These are phyloP conservation scores for Tarsius wallacei DNA, from an alignment of 2,797 vertebrate genomes.

Conservation along the genomic window DNA sequence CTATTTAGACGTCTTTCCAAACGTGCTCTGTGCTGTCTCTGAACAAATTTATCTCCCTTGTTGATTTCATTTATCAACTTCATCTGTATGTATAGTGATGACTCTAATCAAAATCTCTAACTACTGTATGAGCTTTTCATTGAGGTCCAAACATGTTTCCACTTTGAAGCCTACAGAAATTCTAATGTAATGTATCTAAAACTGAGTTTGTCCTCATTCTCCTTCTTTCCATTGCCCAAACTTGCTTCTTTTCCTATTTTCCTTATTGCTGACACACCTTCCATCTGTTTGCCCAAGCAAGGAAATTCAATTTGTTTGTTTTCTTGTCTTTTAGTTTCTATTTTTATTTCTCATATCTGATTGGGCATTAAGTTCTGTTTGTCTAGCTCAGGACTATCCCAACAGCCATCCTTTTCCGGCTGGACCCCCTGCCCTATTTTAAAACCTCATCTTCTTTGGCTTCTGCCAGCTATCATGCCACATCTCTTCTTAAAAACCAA, in stretches of 20 bases:
- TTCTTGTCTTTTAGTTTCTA: background rate
- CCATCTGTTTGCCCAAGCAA: background rate
- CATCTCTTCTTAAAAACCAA: conserved; percentile 23
- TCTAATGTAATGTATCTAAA: background rate
- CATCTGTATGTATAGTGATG: background rate
- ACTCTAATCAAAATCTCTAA: conserved; percentile 52
- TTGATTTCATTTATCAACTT: conserved; percentile 52
- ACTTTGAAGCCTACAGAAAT: conserved; percentile 44
- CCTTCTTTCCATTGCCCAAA: background rate
- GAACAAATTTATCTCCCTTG: background rate
- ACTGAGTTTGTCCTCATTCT: background rate
- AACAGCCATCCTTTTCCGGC: background rate
- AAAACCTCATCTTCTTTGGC: background rate
- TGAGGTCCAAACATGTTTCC: conserved; percentile 1
- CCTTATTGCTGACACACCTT: background rate
- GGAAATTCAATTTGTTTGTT: background rate
- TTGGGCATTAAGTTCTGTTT: background rate
- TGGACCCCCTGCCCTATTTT: background rate
- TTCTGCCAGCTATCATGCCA: background rate
- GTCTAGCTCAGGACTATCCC: conserved; percentile 27
- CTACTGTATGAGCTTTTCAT: background rate
- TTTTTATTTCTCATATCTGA: conserved; percentile 1
- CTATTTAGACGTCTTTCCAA: background rate
- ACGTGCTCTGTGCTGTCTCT: background rate
- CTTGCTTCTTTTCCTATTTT: background rate